These are phyloP conservation scores for Scolopax rusticola DNA, from an alignment of 2,797 vertebrate genomes.

Conservation along the genomic window DNA sequence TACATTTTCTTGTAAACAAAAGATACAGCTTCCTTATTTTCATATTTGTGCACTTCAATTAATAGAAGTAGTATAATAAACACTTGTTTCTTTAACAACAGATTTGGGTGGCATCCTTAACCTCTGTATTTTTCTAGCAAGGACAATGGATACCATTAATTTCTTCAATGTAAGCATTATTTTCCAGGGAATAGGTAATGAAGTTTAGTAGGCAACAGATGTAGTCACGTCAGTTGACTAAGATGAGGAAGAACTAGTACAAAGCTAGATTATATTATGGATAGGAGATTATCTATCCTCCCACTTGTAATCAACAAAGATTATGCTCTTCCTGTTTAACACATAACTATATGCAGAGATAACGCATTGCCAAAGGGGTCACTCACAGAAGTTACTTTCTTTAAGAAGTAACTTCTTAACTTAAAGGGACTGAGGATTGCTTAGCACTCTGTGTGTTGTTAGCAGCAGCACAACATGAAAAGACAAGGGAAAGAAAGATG, in stretches of 20 bases:
- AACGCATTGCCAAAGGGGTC: neutral
- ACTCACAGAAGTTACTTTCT: neutral
- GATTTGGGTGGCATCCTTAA: neutral
- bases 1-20: neutral
- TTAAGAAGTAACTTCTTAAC: neutral
- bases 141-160: neutral
- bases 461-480: neutral
- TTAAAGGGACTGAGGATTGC: neutral
- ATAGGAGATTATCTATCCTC: neutral
- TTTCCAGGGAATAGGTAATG: neutral
- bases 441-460: neutral
- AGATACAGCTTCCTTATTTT: neutral
- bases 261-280: neutral
- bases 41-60: neutral
- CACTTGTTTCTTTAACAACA: neutral
- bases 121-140: neutral
- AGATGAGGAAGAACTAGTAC: neutral
- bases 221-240: neutral
- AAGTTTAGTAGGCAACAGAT: neutral
- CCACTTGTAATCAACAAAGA: neutral
- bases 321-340: neutral
- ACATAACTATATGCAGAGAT: neutral
- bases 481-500: neutral
- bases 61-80: neutral
- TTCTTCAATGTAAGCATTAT: neutral